Evolutionary conservation across 2,797 vertebrate species (phyloP).

Genomic region (Melopsittacus undulatus): DNA sequence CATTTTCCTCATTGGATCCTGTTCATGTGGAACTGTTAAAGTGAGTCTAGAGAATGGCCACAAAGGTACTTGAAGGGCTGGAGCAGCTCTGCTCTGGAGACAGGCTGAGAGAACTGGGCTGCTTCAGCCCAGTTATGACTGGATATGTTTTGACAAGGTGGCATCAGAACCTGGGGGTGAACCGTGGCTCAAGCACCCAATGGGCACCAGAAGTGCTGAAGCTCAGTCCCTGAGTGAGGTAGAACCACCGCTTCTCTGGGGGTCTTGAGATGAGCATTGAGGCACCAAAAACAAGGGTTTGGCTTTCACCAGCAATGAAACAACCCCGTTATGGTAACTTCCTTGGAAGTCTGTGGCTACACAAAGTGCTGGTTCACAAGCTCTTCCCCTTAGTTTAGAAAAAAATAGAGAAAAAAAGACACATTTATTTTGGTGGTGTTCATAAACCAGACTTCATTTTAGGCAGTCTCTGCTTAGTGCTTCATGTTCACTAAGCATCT

Average conservation of each 20-base stretch:
- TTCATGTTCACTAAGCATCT: not conserved
- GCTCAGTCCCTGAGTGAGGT: not conserved
- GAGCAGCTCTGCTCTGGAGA: not conserved
- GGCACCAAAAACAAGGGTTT: not conserved
- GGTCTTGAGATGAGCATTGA: not conserved
- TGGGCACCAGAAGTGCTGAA: not conserved
- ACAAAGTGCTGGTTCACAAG: not conserved
- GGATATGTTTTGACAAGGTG: not conserved
- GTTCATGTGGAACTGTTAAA: not conserved
- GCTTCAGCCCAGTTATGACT: not conserved
- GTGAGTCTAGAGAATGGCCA: not conserved
- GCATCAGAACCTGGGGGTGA: not conserved
- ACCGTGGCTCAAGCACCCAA: not conserved
- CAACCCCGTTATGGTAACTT: not conserved
- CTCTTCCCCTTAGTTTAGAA: not conserved
- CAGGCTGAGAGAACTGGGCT: not conserved
- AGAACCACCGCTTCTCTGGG: not conserved
- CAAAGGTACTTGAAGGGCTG: not conserved
- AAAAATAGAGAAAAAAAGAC: not conserved
- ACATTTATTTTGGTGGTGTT: not conserved
- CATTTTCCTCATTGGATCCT: not conserved
- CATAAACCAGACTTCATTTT: not conserved
- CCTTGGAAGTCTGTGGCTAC: not conserved
- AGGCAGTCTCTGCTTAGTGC: not conserved
- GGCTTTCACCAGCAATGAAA: not conserved